Percentiles rank a stretch among this genome's conserved stretches.
phyloP scores from a whole-genome alignment of 30 jellyfish, hydroid and myxozoan species.

The Chironex yamaguchii region DNA sequence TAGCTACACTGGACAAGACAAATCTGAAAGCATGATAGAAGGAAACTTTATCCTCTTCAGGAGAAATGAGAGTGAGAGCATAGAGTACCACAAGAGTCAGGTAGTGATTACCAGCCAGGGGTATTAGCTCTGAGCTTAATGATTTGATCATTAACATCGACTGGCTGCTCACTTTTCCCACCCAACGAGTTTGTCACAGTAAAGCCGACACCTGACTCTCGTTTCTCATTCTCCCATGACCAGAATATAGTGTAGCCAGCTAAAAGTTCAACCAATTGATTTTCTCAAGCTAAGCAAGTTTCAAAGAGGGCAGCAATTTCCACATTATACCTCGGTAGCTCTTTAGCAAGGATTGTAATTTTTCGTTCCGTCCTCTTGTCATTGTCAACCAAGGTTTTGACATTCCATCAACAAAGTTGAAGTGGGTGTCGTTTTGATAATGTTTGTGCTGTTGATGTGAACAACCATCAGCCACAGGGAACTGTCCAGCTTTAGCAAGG shows the following conservation, averaged over 20 bases:
- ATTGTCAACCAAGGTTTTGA: neutral
- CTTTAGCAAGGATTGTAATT: neutral
- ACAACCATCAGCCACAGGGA: neutral
- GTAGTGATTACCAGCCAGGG: neutral
- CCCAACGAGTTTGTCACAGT: neutral
- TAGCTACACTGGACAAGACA: neutral
- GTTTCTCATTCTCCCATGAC: neutral
- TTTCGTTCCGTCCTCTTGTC: neutral
- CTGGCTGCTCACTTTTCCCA: neutral
- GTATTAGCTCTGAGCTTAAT: neutral
- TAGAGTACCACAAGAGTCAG: neutral
- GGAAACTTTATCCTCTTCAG: neutral
- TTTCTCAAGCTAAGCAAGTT: neutral
- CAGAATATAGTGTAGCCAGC: neutral
- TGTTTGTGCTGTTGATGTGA: neutral
- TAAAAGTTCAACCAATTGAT: neutral
- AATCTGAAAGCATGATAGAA: neutral
- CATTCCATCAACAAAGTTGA: neutral
- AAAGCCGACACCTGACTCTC: neutral
- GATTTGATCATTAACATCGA: neutral
- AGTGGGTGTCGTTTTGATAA: neutral
- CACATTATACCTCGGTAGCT: neutral
- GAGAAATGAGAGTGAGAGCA: neutral
- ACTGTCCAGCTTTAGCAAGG: neutral
- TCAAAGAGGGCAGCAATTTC: neutral